Base-by-base conservation (phyloP, 2,888 invertebrate species). In the Hedya salicella region DNA sequence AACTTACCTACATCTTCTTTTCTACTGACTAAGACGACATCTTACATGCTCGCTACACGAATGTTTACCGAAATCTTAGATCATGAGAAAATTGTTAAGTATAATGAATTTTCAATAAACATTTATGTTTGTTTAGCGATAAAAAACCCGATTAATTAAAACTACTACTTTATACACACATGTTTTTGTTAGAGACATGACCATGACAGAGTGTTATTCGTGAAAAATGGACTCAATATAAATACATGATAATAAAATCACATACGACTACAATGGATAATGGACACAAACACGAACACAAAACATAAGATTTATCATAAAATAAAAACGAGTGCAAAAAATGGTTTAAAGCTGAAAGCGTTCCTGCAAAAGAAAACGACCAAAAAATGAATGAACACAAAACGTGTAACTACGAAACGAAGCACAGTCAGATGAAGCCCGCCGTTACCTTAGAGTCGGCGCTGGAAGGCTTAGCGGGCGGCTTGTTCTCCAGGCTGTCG, bases 401-500 rank as follows among this genome's bases (percentile, higher is more conserved):
- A 72, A 65, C 59, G 52, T 53, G 60, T 70, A 69, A 69, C 76
- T 78, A 80, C 75, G 66, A 77, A 78, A 80, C 73, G 71, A 79
- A 80, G 78, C 79, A 75, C 76, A 78, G 72, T 65, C 71, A 69
- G 69, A 54, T 60, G 74, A 77, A 78, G 78, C 76, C 83, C 82
- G 81, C 80, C 78, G 80, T 91, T 92, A 91, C 92, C 91, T 92
- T 92, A 79, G 78, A 78, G 70, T 91, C 89, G 80, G 78, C 85
- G 74, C 94, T 94, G 75, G 94, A 93, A 64, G 85, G 74, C 79
- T 89, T 90, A 78, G 84, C 81, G 73, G 85, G 84, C 76, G 88
- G 91, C 77, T 93, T 92, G 81, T 94, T 94, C 85, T 95, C 95
- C 73, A 96, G 89, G 83, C 96, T 96, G 86, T 96, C 96, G 8